Evolutionary conservation across 1,140 invertebrate species (phyloP), one percentile per base, ranked within the genome.

Genomic region (Sinonovacula constricta): DNA sequence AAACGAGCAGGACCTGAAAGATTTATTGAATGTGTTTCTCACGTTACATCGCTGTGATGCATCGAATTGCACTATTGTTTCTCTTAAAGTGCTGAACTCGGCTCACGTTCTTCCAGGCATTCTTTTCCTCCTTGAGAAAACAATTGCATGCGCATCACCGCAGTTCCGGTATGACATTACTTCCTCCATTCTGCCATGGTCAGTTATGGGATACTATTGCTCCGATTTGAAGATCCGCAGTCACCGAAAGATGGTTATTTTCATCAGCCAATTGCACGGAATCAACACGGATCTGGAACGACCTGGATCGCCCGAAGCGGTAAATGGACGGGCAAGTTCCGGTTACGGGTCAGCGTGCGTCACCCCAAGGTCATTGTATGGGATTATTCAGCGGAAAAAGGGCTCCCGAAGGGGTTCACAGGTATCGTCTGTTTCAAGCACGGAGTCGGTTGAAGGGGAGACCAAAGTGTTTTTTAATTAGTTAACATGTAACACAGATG

Each of bases 181-280:
- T 26, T 70, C 78, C 14, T 60, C 83, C 0, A 59, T 84, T 10
- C 31, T 84, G 30, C 83, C 83, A 0, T 84, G 83, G 83, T 79
- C 83, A 24, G 65, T 84, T 15, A 68, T 84, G 63, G 83, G 74
- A 0, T 84, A 80, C 45, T 77, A 84, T 51, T 84, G 75, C 30
- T 77, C 75, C 10, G 72, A 81, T 65, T 56, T 80, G 33, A 81
- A 82, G 26, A 84, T 84, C 33, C 69, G 80, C 28, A 84, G 83
- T 60, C 81, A 81, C 63, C 59, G 70, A 10, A 84, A 82, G 76
- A 84, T 84, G 80, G 75, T 84, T 10, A 81, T 68, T 33, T 84
- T 84, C 53, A 84, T 84, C 7, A 80, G 78, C 49, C 80, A 81
- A 14, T 62, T 84, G 36, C 63, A 76, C 3, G 83, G 80, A 28